Evolutionary conservation across 2,888 invertebrate genomes (phyloP).

Genomic region (Calameuta filiformis): DNA sequence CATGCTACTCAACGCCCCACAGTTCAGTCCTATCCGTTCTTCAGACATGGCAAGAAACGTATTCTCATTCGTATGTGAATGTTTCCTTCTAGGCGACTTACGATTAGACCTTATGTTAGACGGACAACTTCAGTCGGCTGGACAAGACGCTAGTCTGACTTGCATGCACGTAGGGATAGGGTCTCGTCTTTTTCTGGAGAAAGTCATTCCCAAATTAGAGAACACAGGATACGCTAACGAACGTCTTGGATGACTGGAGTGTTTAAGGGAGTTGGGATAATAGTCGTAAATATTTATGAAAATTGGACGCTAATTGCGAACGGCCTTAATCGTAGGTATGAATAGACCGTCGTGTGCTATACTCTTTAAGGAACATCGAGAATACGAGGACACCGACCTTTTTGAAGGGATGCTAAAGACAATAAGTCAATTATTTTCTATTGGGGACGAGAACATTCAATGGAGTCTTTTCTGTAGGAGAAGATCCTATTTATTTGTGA

Average conservation of each 20-base stretch:
- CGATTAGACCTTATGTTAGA: neutral
- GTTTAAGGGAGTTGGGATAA: neutral
- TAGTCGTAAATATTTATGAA: conserved; percentile 1
- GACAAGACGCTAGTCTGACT: neutral
- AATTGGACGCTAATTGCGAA: neutral
- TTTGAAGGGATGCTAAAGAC: neutral
- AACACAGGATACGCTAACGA: neutral
- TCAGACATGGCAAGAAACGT: neutral
- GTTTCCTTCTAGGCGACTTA: neutral
- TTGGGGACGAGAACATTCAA: neutral
- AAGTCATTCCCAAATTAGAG: neutral
- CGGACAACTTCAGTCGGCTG: neutral
- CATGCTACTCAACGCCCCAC: neutral
- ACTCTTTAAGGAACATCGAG: neutral
- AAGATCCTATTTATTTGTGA: neutral
- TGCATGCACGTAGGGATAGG: neutral
- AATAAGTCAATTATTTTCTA: neutral
- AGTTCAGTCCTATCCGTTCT: neutral
- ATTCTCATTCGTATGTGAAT: neutral
- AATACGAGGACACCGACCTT: neutral
- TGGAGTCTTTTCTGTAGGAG: neutral
- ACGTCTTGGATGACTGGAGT: neutral
- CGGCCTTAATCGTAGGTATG: neutral
- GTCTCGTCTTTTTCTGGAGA: neutral
- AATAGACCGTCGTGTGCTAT: neutral